Percentiles rank a stretch among this genome's conserved stretches.
Evolutionary conservation across 1,140 invertebrate species (phyloP).

Genomic region (Drosophila tani): DNA sequence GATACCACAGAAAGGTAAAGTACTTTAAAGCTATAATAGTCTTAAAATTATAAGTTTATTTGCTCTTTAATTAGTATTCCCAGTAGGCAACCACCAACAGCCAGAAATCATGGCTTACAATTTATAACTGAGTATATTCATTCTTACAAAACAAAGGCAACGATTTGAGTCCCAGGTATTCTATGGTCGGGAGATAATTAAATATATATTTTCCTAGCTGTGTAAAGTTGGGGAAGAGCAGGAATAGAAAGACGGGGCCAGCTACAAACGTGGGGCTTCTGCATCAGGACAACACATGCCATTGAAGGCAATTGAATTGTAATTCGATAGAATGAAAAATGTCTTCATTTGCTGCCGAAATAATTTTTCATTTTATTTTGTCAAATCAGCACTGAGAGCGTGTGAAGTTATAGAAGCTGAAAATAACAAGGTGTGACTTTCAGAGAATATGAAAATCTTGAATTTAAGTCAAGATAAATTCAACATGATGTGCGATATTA

Average conservation of each 20-base stretch:
- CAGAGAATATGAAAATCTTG: too few relatives aligned
- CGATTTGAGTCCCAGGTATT: background rate
- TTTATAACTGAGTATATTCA: too few relatives aligned
- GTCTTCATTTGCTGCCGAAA: conserved; percentile 25
- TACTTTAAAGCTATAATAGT: too few relatives aligned
- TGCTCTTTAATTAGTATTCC: too few relatives aligned
- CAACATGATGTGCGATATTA: too few relatives aligned
- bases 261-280: background rate
- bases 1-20: too few relatives aligned
- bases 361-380: conserved; percentile 51
- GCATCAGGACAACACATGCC: conserved; percentile 45
- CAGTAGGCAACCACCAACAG: too few relatives aligned
- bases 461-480: too few relatives aligned
- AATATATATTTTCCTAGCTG: background rate
- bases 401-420: background rate
- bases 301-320: conserved; percentile 70
- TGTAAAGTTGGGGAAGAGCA: background rate
- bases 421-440: background rate
- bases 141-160: background rate
- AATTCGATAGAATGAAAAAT: conserved; percentile 63
- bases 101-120: background rate
- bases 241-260: background rate
- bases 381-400: background rate
- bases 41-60: too few relatives aligned
- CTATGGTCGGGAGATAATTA: background rate